These are phyloP conservation scores for Telmatherina bonti DNA, from an alignment of 2,797 vertebrate genomes.

Conservation along the genomic window DNA sequence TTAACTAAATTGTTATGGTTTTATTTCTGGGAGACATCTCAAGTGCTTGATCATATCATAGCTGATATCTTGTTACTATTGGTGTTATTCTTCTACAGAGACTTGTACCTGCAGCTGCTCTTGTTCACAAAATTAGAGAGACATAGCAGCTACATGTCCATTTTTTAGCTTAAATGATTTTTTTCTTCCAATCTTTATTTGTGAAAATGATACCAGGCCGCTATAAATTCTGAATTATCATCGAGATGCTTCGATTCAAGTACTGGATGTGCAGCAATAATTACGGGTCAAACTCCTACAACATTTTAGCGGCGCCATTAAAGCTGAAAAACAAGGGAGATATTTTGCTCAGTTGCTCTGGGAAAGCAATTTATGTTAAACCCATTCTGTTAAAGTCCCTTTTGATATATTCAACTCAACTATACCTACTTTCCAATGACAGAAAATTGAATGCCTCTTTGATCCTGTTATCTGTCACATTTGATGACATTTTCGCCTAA, in stretches of 20 bases:
- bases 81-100: not conserved
- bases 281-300: conserved; percentile 54
- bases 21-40: conserved; percentile 13
- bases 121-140: conserved; percentile 24
- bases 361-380: conserved; percentile 49
- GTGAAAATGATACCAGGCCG: conserved; percentile 9
- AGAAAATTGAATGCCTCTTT: conserved; percentile 52
- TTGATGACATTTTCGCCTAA: conserved; percentile 68
- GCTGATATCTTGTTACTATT: conserved; percentile 33
- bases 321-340: conserved; percentile 30
- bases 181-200: conserved; percentile 3
- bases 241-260: conserved; percentile 17
- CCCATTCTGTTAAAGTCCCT: conserved; percentile 49
- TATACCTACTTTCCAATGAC: conserved; percentile 29
- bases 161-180: conserved; percentile 18
- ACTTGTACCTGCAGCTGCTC: conserved; percentile 18
- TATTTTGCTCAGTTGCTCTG: conserved; percentile 22
- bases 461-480: conserved; percentile 64
- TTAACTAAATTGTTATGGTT: conserved; percentile 23
- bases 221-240: not conserved
- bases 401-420: conserved; percentile 37
- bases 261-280: conserved; percentile 26
- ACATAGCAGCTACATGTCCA: not conserved
- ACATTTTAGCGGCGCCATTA: conserved; percentile 43
- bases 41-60: conserved; percentile 23